A percentile compares a stretch with the other conserved stretches of the same genome.
Conservation (phyloP, 1,140 invertebrate genomes). For the Popillia japonica region DNA sequence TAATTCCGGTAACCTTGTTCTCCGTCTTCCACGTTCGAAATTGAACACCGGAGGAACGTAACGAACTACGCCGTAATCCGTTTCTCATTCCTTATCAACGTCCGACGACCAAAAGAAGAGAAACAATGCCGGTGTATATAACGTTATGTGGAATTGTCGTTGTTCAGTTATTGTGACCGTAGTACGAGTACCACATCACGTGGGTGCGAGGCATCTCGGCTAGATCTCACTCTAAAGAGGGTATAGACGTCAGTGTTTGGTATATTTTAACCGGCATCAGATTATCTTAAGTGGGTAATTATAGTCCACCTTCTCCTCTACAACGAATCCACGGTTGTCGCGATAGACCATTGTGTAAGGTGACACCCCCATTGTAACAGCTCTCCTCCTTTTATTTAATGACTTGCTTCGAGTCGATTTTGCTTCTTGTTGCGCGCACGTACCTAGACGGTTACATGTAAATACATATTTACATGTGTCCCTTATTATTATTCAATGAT, state of each 20-base stretch:
- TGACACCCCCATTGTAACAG: constrained; percentile 11
- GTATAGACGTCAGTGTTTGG: neutral
- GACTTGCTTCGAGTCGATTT: too few relatives aligned
- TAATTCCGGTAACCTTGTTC: constrained; percentile 32
- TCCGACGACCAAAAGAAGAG: constrained; percentile 11
- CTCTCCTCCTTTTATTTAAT: constrained; percentile 20
- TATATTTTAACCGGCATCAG: constrained; percentile 24
- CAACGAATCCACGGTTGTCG: neutral
- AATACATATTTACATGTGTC: too few relatives aligned
- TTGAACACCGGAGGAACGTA: neutral
- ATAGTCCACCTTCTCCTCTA: constrained; percentile 13
- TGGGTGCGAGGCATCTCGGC: neutral
- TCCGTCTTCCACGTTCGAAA: neutral
- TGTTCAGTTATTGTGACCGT: neutral
- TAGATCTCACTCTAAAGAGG: neutral
- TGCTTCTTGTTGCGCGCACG: too few relatives aligned
- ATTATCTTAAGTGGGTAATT: constrained; percentile 35
- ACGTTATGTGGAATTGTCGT: neutral
- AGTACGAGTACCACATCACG: neutral
- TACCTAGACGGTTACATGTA: too few relatives aligned
- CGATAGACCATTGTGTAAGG: constrained; percentile 10
- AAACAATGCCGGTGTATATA: constrained; percentile 17
- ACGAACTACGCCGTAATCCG: neutral
- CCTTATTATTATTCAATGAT: too few relatives aligned
- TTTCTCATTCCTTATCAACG: constrained; percentile 22